Conservation (phyloP, 37 sponge, comb jelly and placozoan species). For the Hormiphora californensis region DNA sequence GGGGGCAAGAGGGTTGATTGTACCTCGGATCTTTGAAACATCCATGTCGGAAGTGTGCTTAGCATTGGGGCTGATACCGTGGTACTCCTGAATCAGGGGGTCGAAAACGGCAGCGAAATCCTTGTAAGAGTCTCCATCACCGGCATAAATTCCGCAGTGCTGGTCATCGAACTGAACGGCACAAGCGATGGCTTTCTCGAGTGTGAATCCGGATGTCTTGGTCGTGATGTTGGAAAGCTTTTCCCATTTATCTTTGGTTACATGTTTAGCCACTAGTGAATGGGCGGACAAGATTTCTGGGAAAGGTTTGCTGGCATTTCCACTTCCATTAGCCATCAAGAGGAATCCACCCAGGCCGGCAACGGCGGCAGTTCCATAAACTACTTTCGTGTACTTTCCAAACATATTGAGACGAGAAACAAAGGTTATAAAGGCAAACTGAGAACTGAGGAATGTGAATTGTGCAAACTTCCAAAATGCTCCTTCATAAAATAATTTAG, state of each 20-base stretch:
- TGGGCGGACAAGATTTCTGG: slow-evolving; percentile 29
- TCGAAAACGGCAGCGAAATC: slow-evolving; percentile 68
- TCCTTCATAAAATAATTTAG: too few species aligned
- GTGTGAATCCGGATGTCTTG: slow-evolving; percentile 23
- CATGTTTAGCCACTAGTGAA: slow-evolving; percentile 22
- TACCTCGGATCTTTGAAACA: slow-evolving; percentile 58
- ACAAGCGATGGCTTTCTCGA: slow-evolving; percentile 7
- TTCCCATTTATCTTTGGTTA: slow-evolving; percentile 25
- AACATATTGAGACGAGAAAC: too few species aligned
- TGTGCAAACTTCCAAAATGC: too few species aligned
- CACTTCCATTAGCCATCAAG: background rate
- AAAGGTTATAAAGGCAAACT: too few species aligned
- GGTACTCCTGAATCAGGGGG: slow-evolving; percentile 69
- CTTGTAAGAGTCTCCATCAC: slow-evolving; percentile 75
- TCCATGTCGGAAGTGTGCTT: slow-evolving; percentile 75
- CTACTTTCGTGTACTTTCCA: slow-evolving; percentile 47
- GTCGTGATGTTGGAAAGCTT: slow-evolving; percentile 26
- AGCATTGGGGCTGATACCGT: slow-evolving; percentile 61
- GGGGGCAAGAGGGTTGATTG: slow-evolving; percentile 57
- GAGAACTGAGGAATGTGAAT: too few species aligned
- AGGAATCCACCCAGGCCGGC: slow-evolving; percentile 21
- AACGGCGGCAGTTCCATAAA: slow-evolving; percentile 39
- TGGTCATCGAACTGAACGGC: slow-evolving; percentile 36
- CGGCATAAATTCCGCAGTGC: slow-evolving; percentile 61
- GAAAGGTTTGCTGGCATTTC: slow-evolving; percentile 16